A percentile compares a stretch with the other conserved stretches of the same genome.
Evolutionary conservation across 2,888 invertebrate genomes (phyloP).

Genomic region (Protodeltote pygarga): DNA sequence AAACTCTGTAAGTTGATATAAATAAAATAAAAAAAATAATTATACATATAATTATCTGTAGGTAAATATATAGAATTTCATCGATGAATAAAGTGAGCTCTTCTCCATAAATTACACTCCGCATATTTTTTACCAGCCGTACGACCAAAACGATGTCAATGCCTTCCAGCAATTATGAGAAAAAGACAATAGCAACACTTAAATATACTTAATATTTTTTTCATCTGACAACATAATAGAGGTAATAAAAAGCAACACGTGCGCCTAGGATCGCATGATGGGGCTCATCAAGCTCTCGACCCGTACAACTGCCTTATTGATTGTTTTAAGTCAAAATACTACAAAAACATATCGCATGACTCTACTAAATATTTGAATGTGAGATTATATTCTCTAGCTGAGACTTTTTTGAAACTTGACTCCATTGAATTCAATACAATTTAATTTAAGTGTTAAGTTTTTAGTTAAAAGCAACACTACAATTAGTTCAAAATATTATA

Average conservation of each 20-base stretch:
- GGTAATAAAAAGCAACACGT: conserved; percentile 72
- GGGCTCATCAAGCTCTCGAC: conserved; percentile 63
- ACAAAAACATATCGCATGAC: conserved; percentile 49
- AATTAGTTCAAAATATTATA: too few relatives aligned
- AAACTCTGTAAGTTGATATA: too few relatives aligned
- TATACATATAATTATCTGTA: too few relatives aligned
- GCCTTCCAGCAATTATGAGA: conserved; percentile 51
- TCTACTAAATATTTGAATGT: too few relatives aligned
- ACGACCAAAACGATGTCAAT: conserved; percentile 49
- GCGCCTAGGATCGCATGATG: conserved; percentile 70
- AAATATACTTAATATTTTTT: conserved; percentile 64
- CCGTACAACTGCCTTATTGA: conserved; percentile 63
- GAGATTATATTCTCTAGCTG: too few relatives aligned
- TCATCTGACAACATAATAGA: conserved; percentile 74
- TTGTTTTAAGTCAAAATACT: conserved; percentile 58
- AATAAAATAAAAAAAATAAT: too few relatives aligned
- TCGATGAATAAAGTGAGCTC: background rate
- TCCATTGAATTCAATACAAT: too few relatives aligned
- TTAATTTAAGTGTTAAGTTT: too few relatives aligned
- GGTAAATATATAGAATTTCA: too few relatives aligned
- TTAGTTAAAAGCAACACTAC: too few relatives aligned
- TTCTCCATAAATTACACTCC: background rate
- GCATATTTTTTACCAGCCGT: conserved; percentile 1
- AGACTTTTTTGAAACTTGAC: too few relatives aligned
- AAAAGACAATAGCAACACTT: conserved; percentile 62